Evolutionary conservation across 2,113 vertebrate species (phyloP).

Genomic region (Micromys minutus): DNA sequence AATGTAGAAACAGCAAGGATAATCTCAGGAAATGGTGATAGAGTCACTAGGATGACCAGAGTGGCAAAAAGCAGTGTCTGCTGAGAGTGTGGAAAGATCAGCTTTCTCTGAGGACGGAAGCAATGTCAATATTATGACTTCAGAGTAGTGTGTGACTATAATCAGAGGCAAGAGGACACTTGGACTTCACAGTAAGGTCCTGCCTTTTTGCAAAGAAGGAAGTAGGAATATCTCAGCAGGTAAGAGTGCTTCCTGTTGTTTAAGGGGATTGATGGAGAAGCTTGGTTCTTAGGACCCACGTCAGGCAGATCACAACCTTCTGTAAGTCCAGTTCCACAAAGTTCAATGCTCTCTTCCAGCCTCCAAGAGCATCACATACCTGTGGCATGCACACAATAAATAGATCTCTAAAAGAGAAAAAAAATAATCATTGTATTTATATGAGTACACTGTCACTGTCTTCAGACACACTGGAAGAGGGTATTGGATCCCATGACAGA

Average conservation of each 20-base stretch:
- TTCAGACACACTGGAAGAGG: too few species aligned
- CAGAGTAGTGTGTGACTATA: neutral
- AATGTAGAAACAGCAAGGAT: neutral
- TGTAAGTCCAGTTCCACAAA: neutral
- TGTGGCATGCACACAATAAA: neutral
- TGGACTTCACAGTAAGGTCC: neutral
- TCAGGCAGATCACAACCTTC: neutral
- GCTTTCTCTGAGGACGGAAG: neutral
- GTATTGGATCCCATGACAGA: too few species aligned
- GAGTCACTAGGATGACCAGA: neutral
- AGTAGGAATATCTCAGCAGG: too few species aligned
- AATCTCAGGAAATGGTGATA: neutral
- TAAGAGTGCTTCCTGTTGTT: neutral
- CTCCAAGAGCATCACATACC: neutral
- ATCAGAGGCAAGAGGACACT: neutral
- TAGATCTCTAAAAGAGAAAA: neutral
- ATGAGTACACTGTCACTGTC: too few species aligned
- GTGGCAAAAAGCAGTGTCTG: neutral
- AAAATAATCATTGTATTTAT: too few species aligned
- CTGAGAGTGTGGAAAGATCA: neutral
- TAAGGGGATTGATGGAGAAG: neutral
- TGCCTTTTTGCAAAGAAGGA: neutral
- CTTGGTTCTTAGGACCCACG: neutral
- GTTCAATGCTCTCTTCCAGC: neutral
- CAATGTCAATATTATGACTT: neutral